These are phyloP conservation scores for Tarsius wallacei DNA, from an alignment of 2,797 vertebrate genomes.

Conservation along the genomic window DNA sequence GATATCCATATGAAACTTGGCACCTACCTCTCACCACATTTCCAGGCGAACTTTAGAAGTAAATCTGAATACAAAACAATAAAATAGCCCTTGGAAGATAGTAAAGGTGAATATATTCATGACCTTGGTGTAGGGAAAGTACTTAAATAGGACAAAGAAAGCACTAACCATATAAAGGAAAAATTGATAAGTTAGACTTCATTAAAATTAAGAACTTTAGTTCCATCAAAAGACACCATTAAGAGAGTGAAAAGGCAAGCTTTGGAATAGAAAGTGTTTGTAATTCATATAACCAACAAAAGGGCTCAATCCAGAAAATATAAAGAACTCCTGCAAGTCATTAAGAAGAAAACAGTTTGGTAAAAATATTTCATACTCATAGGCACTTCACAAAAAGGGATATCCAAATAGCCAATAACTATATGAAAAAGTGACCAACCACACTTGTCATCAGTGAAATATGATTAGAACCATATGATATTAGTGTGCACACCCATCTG, in stretches of 20 bases:
- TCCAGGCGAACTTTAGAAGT: neutral
- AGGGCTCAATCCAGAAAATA: too few species aligned
- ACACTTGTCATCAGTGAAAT: neutral
- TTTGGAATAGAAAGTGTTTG: too few species aligned
- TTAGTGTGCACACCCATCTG: neutral
- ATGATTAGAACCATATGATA: neutral
- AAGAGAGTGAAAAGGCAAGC: too few species aligned
- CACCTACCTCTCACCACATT: neutral
- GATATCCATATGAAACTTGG: neutral
- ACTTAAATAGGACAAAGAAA: neutral
- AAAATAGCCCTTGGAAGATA: neutral
- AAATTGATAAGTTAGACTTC: neutral
- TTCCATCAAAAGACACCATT: too few species aligned
- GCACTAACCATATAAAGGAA: slow-evolving; percentile 13
- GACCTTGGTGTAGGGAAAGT: neutral
- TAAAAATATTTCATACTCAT: too few species aligned
- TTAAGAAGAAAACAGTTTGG: too few species aligned
- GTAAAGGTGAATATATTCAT: neutral
- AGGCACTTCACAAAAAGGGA: too few species aligned
- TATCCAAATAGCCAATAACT: too few species aligned
- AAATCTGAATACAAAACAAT: slow-evolving; percentile 16
- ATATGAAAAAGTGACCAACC: neutral
- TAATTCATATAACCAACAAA: too few species aligned
- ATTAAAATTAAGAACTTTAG: neutral
- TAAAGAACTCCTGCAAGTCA: too few species aligned